Percentiles rank a stretch among this genome's conserved stretches.
These are phyloP conservation scores for Pseudochirops corinnae DNA, from an alignment of 2,797 vertebrate species.

Conservation along the genomic window DNA sequence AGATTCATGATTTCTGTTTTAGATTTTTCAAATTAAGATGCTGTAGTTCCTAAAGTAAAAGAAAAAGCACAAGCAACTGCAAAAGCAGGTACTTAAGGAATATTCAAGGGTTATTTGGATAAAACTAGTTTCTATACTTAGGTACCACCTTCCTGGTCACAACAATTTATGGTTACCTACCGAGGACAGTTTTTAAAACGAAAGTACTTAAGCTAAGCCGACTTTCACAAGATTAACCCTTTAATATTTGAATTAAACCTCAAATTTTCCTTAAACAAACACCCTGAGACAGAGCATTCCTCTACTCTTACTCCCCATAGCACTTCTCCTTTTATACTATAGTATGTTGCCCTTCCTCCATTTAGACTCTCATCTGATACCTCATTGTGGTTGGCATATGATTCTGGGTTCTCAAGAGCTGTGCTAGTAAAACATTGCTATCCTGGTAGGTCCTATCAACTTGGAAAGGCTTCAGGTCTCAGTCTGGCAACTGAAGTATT, in stretches of 20 bases:
- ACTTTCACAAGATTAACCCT: not conserved
- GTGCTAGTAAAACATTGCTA: not conserved
- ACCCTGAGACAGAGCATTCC: too few species aligned
- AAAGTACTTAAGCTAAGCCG: not conserved
- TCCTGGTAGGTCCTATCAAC: not conserved
- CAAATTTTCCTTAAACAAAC: not conserved
- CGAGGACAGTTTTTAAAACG: not conserved
- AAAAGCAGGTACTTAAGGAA: too few species aligned
- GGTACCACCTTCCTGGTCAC: too few species aligned
- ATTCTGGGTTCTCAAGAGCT: not conserved
- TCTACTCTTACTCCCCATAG: too few species aligned
- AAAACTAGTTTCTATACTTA: too few species aligned
- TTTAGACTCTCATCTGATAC: not conserved
- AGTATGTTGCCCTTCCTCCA: not conserved
- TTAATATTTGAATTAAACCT: not conserved
- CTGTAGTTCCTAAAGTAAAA: too few species aligned
- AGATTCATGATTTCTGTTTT: not conserved
- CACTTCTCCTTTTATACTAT: too few species aligned
- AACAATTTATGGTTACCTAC: too few species aligned
- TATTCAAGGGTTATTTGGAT: too few species aligned
- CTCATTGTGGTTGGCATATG: not conserved
- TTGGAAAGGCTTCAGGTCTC: not conserved
- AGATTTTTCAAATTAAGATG: too few species aligned
- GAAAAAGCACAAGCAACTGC: too few species aligned
- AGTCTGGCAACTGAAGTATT: not conserved